These are phyloP conservation scores for Luperina nickerlii DNA, from an alignment of 2,888 invertebrate species.

Conservation along the genomic window DNA sequence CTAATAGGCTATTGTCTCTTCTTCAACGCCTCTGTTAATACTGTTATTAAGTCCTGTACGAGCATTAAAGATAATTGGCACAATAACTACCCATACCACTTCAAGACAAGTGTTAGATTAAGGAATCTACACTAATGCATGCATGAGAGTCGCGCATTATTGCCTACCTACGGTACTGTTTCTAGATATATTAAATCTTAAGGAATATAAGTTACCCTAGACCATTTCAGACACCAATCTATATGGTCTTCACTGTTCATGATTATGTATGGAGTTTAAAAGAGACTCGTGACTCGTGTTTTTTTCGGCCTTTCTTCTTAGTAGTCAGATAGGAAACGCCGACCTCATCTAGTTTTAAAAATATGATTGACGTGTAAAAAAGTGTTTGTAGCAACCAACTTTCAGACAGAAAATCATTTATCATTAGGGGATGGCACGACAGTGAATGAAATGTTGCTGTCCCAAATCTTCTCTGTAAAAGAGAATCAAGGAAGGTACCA, in stretches of 20 bases:
- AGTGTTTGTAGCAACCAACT: neutral
- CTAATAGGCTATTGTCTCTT: neutral
- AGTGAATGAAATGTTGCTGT: neutral
- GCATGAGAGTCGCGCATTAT: neutral
- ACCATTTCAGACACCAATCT: neutral
- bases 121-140: slow-evolving; percentile 30
- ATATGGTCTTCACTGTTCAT: neutral
- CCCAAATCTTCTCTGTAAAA: neutral
- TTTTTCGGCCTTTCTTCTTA: neutral
- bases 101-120: slow-evolving; percentile 10
- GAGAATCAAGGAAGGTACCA: neutral
- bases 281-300: neutral
- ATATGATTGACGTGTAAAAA: neutral
- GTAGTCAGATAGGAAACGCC: neutral
- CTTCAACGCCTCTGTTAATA: neutral
- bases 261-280: neutral
- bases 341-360: neutral
- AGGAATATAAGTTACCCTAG: neutral
- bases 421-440: neutral
- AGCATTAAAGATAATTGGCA: slow-evolving; percentile 20
- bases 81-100: neutral
- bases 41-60: slow-evolving; percentile 8
- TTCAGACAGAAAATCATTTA: neutral
- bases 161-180: neutral
- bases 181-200: neutral